Percentiles rank a stretch among this genome's conserved stretches.
These are phyloP conservation scores for Hirtodrosophila confusa DNA, from an alignment of 2,888 invertebrate genomes.

Conservation along the genomic window DNA sequence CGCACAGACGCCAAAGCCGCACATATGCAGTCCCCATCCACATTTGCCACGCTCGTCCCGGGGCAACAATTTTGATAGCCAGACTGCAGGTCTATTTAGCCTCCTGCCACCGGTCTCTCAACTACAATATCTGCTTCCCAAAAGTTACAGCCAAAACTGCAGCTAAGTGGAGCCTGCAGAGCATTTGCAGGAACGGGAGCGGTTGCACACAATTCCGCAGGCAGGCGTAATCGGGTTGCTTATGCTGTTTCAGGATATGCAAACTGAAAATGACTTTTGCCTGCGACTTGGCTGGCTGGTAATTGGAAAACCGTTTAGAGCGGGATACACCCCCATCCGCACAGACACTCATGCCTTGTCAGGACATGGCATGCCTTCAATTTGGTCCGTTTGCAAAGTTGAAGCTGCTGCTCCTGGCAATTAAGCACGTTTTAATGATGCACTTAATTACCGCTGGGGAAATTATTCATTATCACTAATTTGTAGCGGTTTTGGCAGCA, in stretches of 20 bases:
- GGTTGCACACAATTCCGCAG: constrained; percentile 36
- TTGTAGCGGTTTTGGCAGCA: constrained; percentile 57
- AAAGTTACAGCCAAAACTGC: constrained; percentile 3
- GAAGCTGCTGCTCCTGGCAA: constrained; percentile 41
- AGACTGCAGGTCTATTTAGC: constrained; percentile 20
- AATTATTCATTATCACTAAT: constrained; percentile 81
- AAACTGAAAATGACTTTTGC: constrained; percentile 73
- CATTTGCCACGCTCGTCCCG: constrained; percentile 16
- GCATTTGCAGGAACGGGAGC: constrained; percentile 5
- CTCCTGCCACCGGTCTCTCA: constrained; percentile 6
- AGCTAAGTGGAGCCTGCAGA: constrained; percentile 32
- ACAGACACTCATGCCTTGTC: constrained; percentile 2
- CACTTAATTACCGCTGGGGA: constrained; percentile 73
- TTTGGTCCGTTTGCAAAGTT: constrained; percentile 35
- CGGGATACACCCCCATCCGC: constrained; percentile 11
- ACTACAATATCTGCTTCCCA: not conserved
- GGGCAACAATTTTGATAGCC: constrained; percentile 39
- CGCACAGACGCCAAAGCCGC: constrained; percentile 1
- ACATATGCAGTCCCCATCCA: constrained; percentile 6
- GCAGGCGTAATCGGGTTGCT: constrained; percentile 51
- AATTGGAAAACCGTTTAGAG: constrained; percentile 72
- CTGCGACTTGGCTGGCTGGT: constrained; percentile 46
- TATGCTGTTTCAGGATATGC: constrained; percentile 61
- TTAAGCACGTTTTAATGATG: constrained; percentile 71
- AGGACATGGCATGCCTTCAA: constrained; percentile 29